Base-by-base conservation (phyloP, 1,140 invertebrate genomes). In the Drosophila nigrodunni region DNA sequence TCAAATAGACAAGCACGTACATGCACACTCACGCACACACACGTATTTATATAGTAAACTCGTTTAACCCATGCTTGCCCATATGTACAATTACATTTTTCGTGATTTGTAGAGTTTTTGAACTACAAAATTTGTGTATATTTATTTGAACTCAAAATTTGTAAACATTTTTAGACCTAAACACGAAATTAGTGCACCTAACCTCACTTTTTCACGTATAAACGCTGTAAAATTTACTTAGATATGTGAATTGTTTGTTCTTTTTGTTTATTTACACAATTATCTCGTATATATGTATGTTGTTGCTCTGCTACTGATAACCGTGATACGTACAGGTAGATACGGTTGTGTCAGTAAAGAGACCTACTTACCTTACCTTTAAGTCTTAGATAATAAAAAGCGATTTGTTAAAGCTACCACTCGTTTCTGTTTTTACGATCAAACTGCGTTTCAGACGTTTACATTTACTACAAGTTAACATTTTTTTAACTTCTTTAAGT, bases 1-100 rank as follows among this genome's bases (percentile, higher is more conserved):
- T 92, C 73, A 92, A 92, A 62, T 92, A 79, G 74, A 52, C 50
- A 66, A 67, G 49, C 62, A 15, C 9, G 2, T 0, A 30, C 39
- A 44, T 25, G 39, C 43, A 21, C 35, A 72, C 50, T 55, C 37
- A 60, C 44, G 41, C 7, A 74, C 37, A 9, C 7, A 44, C 15
- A 13, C 18, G 62, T 57, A 66, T 62, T 25, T 64, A 35, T 47
- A 65, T 13, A 35, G 21, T 34, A 34, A 52, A 11, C 30, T 70
- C 58, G 67, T 62, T 70, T 43, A 25, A 43, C 35, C 18, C 10
- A 47, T 41, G 21, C 52, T 55, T 55, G 35, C 35, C 52, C 52
- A 61, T 39, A 49, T 60, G 21, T 62, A 49, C 30, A 60, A 37
- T n/a, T 30, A 11, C 13, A 10, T 3, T n/a, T 52, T 52, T 11